Percentiles rank a stretch among this genome's conserved stretches.
phyloP scores from a whole-genome alignment of 2,113 vertebrate species.

The Sphaerodactylus townsendi region DNA sequence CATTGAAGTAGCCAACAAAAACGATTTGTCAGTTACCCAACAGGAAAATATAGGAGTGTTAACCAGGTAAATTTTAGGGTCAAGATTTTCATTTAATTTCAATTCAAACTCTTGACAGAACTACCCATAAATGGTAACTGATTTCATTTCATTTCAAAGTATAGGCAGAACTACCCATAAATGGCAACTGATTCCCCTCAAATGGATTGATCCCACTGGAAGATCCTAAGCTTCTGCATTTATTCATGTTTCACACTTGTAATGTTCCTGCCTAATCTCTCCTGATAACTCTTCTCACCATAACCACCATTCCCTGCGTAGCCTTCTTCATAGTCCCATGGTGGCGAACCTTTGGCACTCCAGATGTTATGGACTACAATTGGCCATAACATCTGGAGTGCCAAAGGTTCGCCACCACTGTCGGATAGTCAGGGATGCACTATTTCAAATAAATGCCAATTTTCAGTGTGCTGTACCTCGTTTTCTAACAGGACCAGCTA shows the following conservation, averaged over 20 bases:
- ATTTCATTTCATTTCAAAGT: background rate
- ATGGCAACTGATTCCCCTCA: background rate
- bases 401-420: too few species aligned
- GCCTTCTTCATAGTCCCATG: too few species aligned
- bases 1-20: background rate
- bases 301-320: too few species aligned
- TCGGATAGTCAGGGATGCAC: too few species aligned
- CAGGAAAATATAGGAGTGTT: background rate
- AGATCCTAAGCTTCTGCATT: conserved; percentile 15
- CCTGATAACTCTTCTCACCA: too few species aligned
- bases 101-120: background rate
- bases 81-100: background rate
- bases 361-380: too few species aligned
- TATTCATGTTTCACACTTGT: background rate
- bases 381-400: too few species aligned
- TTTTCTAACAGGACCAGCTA: too few species aligned
- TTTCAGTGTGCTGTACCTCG: too few species aligned
- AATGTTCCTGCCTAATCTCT: too few species aligned
- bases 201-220: background rate
- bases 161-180: background rate
- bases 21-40: background rate
- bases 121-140: background rate
- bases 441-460: too few species aligned
- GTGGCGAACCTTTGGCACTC: too few species aligned
- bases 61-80: background rate